Conservation (phyloP, 1,140 invertebrate genomes). For the Homarus americanus region DNA sequence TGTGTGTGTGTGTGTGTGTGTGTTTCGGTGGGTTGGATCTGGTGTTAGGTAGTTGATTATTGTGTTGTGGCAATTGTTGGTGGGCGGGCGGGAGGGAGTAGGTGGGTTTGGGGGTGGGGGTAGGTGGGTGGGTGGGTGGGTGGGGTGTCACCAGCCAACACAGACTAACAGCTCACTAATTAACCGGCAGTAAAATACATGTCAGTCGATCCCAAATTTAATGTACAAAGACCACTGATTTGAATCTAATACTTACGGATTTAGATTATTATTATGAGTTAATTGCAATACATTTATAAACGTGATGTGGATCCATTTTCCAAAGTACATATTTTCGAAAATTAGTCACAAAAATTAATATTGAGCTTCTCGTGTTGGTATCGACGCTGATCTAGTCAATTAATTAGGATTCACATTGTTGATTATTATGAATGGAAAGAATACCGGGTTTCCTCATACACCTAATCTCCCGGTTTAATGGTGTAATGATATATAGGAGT, state of each 20-base stretch:
- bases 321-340: constrained; percentile 16
- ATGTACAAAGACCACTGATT: constrained; percentile 50
- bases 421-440: constrained; percentile 1
- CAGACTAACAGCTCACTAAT: constrained; percentile 22
- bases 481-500: neutral
- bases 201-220: constrained; percentile 36
- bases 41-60: neutral
- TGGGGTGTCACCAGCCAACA: neutral
- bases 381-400: neutral
- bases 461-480: neutral
- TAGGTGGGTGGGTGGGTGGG: neutral
- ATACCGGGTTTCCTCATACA: neutral
- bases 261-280: constrained; percentile 44
- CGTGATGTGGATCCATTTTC: constrained; percentile 23
- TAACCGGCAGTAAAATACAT: constrained; percentile 23
- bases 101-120: neutral
- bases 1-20: neutral
- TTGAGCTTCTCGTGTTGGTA: neutral
- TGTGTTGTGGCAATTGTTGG: neutral
- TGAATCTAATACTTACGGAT: constrained; percentile 36
- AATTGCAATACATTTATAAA: constrained; percentile 57
- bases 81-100: neutral
- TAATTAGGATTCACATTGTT: neutral
- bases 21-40: neutral
- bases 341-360: neutral